A percentile compares a stretch with the other conserved stretches of the same genome.
Conservation (phyloP, 2,113 vertebrate species). For the Phocoena phocoena region DNA sequence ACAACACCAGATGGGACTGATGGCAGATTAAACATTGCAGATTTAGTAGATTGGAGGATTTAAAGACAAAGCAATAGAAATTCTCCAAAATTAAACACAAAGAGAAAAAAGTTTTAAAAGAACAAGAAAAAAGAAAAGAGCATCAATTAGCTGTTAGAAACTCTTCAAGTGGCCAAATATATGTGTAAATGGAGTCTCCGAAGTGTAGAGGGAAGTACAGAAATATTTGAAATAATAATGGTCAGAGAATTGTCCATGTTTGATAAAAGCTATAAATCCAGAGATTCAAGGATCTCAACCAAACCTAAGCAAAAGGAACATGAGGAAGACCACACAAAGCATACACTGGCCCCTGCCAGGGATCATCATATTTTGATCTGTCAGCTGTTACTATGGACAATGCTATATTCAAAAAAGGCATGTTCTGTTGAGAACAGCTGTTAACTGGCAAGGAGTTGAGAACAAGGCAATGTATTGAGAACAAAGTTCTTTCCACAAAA, state of each 20-base stretch:
- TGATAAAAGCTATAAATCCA: neutral
- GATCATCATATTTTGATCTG: neutral
- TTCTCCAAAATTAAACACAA: neutral
- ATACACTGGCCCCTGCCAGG: neutral
- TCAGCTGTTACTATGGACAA: neutral
- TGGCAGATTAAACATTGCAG: neutral
- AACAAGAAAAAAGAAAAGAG: neutral
- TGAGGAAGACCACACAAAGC: neutral
- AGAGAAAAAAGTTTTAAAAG: neutral
- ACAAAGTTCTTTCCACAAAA: neutral
- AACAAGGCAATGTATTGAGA: neutral
- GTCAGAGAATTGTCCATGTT: neutral
- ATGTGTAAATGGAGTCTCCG: neutral
- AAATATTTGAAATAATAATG: neutral
- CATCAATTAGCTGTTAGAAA: neutral
- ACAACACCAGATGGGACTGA: neutral
- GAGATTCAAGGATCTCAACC: neutral
- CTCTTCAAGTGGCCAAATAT: neutral
- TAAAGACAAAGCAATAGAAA: neutral
- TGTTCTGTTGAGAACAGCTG: neutral
- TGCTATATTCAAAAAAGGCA: neutral
- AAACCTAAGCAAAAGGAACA: neutral
- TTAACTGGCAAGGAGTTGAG: neutral
- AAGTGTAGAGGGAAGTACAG: neutral
- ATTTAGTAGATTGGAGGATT: neutral